Evolutionary conservation across 2,888 invertebrate species (phyloP).

Genomic region (Lobophora halterata): DNA sequence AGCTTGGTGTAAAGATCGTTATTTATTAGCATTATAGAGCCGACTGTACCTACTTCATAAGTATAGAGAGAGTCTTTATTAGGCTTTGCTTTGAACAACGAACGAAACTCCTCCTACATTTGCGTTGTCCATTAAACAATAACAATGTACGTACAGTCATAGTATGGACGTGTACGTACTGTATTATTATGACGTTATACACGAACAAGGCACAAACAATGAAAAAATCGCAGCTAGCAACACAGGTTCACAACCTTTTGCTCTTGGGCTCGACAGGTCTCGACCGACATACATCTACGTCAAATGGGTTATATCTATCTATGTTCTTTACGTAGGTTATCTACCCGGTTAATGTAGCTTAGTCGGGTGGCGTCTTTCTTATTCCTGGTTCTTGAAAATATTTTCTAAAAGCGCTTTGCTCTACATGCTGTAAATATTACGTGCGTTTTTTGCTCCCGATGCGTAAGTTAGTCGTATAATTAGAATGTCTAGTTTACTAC

Average conservation of each 20-base stretch:
- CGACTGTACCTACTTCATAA: too few relatives aligned
- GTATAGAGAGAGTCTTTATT: too few relatives aligned
- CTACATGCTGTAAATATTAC: conserved; percentile 21
- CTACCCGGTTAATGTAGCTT: conserved; percentile 9
- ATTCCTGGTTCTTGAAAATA: conserved; percentile 33
- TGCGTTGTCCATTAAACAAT: too few relatives aligned
- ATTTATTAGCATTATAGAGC: too few relatives aligned
- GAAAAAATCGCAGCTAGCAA: conserved; percentile 43
- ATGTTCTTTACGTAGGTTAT: conserved; percentile 29
- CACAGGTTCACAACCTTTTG: conserved; percentile 62
- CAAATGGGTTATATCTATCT: conserved; percentile 39
- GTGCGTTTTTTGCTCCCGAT: conserved; percentile 30
- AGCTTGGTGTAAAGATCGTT: too few relatives aligned
- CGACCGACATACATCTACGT: conserved; percentile 41
- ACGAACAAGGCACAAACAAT: conserved; percentile 23
- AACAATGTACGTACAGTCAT: too few relatives aligned
- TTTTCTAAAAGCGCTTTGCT: conserved; percentile 13
- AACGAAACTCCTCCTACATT: too few relatives aligned
- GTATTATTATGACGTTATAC: conserved; percentile 4
- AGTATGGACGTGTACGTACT: too few relatives aligned
- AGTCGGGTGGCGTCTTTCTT: conserved; percentile 21
- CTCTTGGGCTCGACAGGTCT: conserved; percentile 63
- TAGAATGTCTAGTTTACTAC: conserved; percentile 37
- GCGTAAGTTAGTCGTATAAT: conserved; percentile 48
- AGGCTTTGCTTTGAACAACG: too few relatives aligned